A percentile compares a stretch with the other conserved stretches of the same genome.
These are phyloP conservation scores for Crypturellus tataupa DNA, from an alignment of 2,797 vertebrate genomes.

Conservation along the genomic window DNA sequence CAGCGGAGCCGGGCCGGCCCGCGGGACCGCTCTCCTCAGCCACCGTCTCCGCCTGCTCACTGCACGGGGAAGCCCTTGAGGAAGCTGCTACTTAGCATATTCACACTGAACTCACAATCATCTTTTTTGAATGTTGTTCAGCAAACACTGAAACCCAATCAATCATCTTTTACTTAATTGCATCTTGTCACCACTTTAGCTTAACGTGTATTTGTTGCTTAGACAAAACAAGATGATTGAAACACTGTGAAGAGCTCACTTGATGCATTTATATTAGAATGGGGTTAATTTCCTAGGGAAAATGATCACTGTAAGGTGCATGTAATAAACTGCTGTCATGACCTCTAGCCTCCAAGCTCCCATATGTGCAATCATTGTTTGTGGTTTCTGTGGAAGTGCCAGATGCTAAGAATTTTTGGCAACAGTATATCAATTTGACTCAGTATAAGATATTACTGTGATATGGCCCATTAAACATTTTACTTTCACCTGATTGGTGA, in stretches of 20 bases:
- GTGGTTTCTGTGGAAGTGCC: slow-evolving; percentile 50
- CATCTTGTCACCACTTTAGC: slow-evolving; percentile 24
- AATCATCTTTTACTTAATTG: slow-evolving; percentile 69
- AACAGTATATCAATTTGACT: slow-evolving; percentile 66
- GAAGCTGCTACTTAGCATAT: not conserved
- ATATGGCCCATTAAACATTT: slow-evolving; percentile 64
- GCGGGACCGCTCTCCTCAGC: not conserved
- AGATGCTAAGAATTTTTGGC: slow-evolving; percentile 68
- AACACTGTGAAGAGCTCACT: not conserved
- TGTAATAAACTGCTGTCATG: slow-evolving; percentile 79
- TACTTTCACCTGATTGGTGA: slow-evolving; percentile 59
- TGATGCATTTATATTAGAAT: slow-evolving; percentile 32
- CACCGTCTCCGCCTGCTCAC: accelerated
- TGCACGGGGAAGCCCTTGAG: not conserved
- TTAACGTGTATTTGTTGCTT: slow-evolving; percentile 11
- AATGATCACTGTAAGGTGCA: slow-evolving; percentile 73
- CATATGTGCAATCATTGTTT: slow-evolving; percentile 67
- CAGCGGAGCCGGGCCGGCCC: not conserved
- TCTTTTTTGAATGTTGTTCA: not conserved
- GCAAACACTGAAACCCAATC: slow-evolving; percentile 42
- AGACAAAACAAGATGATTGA: slow-evolving; percentile 43
- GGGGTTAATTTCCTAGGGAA: slow-evolving; percentile 60
- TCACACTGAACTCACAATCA: not conserved
- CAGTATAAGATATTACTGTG: slow-evolving; percentile 57
- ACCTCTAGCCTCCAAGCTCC: slow-evolving; percentile 75